Evolutionary conservation across 2,888 invertebrate species (phyloP).

Genomic region (Tenthredo scrophulariae): DNA sequence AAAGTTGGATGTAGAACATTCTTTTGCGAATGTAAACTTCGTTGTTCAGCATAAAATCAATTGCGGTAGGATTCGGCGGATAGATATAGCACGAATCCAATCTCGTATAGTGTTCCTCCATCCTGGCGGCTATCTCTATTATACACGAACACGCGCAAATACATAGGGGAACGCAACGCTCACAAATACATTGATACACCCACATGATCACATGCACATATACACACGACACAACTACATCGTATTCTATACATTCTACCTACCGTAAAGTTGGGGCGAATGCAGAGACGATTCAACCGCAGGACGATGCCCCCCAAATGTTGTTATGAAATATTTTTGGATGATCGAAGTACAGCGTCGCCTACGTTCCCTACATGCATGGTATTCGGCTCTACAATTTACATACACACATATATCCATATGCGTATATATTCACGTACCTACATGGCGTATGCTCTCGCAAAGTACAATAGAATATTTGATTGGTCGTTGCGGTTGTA

Average conservation of each 20-base stretch:
- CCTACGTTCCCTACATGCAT: neutral
- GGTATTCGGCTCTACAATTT: neutral
- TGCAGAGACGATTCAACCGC: constrained; percentile 20
- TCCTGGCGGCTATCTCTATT: constrained; percentile 42
- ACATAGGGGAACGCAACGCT: neutral
- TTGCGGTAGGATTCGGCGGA: constrained; percentile 43
- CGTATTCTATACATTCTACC: constrained; percentile 9
- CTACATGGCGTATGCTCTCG: neutral
- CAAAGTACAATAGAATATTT: constrained; percentile 42
- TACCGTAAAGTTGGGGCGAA: constrained; percentile 24
- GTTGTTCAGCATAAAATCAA: constrained; percentile 46
- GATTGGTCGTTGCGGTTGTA: constrained; percentile 42
- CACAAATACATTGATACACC: neutral
- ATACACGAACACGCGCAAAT: constrained; percentile 34
- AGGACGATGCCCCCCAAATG: constrained; percentile 37
- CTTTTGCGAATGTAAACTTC: constrained; percentile 49
- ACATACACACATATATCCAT: neutral
- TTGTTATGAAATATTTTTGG: constrained; percentile 46
- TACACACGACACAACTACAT: neutral
- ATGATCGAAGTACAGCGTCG: constrained; percentile 36
- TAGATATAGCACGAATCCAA: constrained; percentile 47
- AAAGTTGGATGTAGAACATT: constrained; percentile 44
- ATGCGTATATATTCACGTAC: neutral
- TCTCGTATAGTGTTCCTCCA: constrained; percentile 48
- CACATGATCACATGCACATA: neutral